Percentiles rank a stretch among this genome's conserved stretches.
Conservation (phyloP, 2,113 vertebrate species). For the Elephantulus edwardii region DNA sequence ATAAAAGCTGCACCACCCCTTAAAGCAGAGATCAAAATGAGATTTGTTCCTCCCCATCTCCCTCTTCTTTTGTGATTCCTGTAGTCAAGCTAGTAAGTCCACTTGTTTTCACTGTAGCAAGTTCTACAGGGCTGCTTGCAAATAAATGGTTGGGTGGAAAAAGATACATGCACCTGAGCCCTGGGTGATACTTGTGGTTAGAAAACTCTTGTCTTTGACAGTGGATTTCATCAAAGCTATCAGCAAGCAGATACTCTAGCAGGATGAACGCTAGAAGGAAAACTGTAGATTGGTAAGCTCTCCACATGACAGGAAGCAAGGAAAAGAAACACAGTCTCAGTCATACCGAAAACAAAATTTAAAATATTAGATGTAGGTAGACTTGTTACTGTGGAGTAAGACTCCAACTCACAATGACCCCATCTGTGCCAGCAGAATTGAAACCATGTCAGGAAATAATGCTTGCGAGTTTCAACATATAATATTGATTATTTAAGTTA, state of each 20-base stretch:
- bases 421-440: neutral
- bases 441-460: neutral
- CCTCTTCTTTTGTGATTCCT: rapidly evolving
- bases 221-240: neutral
- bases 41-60: neutral
- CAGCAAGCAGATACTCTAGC: neutral
- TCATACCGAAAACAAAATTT: neutral
- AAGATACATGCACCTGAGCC: neutral
- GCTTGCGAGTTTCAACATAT: neutral
- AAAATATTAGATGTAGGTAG: neutral
- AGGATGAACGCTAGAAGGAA: neutral
- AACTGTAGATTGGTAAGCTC: neutral
- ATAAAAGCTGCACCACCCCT: too few species aligned
- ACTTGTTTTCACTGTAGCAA: constrained; percentile 14
- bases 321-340: neutral
- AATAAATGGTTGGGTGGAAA: constrained; percentile 21
- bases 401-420: neutral
- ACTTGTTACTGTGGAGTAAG: neutral
- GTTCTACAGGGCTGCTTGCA: neutral
- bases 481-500: neutral
- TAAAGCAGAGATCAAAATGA: neutral
- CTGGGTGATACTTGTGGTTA: neutral
- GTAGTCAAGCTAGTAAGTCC: constrained; percentile 3
- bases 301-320: neutral
- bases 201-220: neutral